Conservation (phyloP, 2,797 vertebrate genomes). For the Xyrichtys novacula region DNA sequence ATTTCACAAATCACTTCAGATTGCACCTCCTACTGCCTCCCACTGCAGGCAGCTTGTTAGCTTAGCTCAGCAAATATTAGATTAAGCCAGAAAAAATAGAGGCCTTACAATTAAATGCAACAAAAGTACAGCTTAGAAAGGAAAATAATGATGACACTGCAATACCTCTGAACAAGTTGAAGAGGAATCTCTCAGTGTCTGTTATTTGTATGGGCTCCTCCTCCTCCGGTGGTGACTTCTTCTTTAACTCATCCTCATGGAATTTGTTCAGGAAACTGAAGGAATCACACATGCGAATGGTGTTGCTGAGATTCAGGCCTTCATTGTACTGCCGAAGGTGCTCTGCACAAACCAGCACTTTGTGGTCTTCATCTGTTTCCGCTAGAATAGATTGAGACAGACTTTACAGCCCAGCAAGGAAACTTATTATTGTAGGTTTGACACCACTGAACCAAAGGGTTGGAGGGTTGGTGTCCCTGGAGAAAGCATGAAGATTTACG, state of each 20-base stretch:
- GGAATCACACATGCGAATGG: slow-evolving; percentile 93
- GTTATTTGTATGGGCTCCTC: slow-evolving; percentile 80
- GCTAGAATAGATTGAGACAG: slow-evolving; percentile 78
- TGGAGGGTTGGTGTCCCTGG: background rate
- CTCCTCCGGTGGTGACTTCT: slow-evolving; percentile 82
- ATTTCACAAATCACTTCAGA: no score
- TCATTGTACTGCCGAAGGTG: slow-evolving; percentile 94
- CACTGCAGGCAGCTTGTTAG: background rate
- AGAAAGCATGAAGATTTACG: background rate
- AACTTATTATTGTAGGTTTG: background rate
- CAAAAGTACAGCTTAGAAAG: no score
- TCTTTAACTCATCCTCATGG: slow-evolving; percentile 89
- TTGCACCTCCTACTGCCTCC: no score
- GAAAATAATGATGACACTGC: background rate
- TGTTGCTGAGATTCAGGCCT: slow-evolving; percentile 92
- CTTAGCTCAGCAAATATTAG: background rate
- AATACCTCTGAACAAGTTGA: slow-evolving; percentile 90
- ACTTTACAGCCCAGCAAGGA: slow-evolving; percentile 11
- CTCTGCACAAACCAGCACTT: slow-evolving; percentile 90
- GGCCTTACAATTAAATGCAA: no score
- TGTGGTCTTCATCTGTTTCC: slow-evolving; percentile 89
- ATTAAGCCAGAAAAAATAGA: no score
- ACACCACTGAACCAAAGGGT: background rate
- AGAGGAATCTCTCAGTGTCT: slow-evolving; percentile 90
- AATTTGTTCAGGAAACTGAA: slow-evolving; percentile 89